Conservation (phyloP, 35 echinoderm and acorn worm genomes). For the Apostichopus californicus region DNA sequence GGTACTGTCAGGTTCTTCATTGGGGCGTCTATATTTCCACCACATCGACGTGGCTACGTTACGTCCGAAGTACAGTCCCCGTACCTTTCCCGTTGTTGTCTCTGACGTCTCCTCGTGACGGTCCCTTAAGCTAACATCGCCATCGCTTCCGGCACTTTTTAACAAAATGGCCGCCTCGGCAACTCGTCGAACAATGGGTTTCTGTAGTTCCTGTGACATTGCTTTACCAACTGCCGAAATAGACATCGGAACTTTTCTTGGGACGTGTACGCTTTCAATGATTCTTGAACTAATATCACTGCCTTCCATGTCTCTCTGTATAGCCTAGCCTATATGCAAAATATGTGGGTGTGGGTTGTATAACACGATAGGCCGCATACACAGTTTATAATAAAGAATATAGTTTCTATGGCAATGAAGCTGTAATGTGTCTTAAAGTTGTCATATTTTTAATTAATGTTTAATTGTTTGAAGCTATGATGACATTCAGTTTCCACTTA, state of each 20-base stretch:
- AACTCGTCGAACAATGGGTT: not conserved
- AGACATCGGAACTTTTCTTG: not conserved
- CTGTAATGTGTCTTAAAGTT: too few species aligned
- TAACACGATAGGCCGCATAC: too few species aligned
- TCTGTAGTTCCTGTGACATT: slow-evolving; percentile 3
- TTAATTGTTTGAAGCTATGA: too few species aligned
- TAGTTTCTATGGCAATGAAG: too few species aligned
- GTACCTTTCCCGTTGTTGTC: not conserved
- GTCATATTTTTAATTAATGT: too few species aligned
- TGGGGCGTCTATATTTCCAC: slow-evolving; percentile 12
- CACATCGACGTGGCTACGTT: slow-evolving; percentile 41
- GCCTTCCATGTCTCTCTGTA: not conserved
- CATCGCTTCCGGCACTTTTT: not conserved
- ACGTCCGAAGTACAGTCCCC: slow-evolving; percentile 41
- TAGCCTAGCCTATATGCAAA: too few species aligned
- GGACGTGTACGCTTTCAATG: not conserved
- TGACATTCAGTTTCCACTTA: too few species aligned
- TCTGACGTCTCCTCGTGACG: not conserved
- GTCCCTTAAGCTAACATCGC: not conserved
- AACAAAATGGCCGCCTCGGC: slow-evolving; percentile 1
- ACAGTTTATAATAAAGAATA: too few species aligned
- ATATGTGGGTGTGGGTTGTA: too few species aligned
- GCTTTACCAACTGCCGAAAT: not conserved
- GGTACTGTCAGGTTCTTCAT: not conserved
- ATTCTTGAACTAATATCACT: not conserved